Conservation (phyloP, 1,140 invertebrate species). For the Tetraneura akinire region DNA sequence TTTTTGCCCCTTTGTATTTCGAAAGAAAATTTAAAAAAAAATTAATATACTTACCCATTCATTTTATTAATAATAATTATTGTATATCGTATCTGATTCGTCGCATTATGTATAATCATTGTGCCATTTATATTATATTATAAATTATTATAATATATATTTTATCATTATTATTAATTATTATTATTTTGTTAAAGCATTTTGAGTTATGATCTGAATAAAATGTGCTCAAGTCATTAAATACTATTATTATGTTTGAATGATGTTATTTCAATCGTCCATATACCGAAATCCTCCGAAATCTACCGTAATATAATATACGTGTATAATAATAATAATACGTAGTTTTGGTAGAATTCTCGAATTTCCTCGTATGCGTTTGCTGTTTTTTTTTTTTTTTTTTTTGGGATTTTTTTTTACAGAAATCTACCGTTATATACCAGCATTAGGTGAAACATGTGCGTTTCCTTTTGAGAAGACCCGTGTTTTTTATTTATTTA, state of each 20-base stretch:
- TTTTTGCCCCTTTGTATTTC: background rate
- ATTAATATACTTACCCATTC: constrained; percentile 11
- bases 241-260: background rate
- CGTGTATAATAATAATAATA: background rate
- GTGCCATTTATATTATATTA: constrained; percentile 29
- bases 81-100: background rate
- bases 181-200: constrained; percentile 43
- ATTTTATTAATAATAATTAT: constrained; percentile 46
- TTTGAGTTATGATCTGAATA: constrained; percentile 51
- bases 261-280: background rate
- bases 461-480: constrained; percentile 41
- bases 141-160: background rate
- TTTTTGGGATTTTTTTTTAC: background rate
- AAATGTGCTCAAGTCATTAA: constrained; percentile 49
- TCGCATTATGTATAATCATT: background rate
- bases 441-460: constrained; percentile 2
- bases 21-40: background rate
- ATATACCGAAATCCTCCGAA: too few species aligned
- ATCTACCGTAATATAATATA: background rate
- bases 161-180: too few species aligned
- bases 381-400: background rate
- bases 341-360: constrained; percentile 5
- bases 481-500: too few species aligned
- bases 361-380: constrained; percentile 38
- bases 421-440: constrained; percentile 47